Evolutionary conservation across 2,797 vertebrate species (phyloP), one percentile per base, ranked within the genome.

Genomic region (Mormyrops boulengeri): DNA sequence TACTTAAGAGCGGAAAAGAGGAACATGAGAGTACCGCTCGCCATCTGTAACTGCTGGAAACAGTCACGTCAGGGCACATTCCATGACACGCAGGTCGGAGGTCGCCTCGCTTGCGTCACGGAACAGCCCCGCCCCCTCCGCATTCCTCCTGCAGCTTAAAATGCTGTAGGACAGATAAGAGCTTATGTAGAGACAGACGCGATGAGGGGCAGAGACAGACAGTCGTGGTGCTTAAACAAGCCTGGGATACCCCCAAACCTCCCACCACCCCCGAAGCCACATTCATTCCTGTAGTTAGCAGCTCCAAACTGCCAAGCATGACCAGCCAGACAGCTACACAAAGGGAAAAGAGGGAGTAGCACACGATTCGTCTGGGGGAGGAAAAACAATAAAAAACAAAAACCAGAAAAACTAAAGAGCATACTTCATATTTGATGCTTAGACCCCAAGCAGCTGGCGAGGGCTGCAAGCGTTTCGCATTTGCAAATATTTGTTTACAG

Each of bases 131-230:
- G 3, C 77, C 77, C 41, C 41, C 38, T n/a, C 38, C 7, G 12
- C 41, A 82, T 82, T 82, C 41, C 77, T 82, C 77, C 77, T 82
- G 77, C 38, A 82, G 77, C 41, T 82, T 82, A 82, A 82, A 47
- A 82, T 47, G 41, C 77, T 47, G 77, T n/a, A 4, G 38, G 19
- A 82, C 77, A 44, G 77, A 82, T 82, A 82, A 82, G 77, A 82
- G 41, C 17, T 47, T 47, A 2, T 47, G 77, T 11, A 47, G 77
- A n/a, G 77, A n/a, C 19, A 22, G 77, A 47, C 41, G 8, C 14
- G 2, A 19, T 80, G 14, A 80, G 38, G 14, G 73, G 14, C 6
- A 17, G 73, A 80, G 38, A 38, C 73, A 19, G 38, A 80, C 38
- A n/a, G 38, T 38, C 6, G 17, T 41, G 34, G 34, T 41, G 69